Conservation (phyloP, 2,113 vertebrate species). For the Astatoreochromis straeleni region DNA sequence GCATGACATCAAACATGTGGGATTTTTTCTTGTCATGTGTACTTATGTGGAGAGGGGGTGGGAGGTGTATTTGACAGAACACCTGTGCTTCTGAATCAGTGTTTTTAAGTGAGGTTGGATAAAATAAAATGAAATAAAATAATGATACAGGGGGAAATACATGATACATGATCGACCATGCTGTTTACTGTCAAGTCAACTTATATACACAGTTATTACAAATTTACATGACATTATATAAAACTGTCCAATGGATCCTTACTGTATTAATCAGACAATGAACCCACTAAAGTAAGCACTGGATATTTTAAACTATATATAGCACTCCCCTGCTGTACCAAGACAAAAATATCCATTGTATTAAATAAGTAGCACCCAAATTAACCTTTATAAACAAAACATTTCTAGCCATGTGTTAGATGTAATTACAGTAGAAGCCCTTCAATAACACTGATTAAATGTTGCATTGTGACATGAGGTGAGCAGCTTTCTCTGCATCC, state of each 20-base stretch:
- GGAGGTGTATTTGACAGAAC: background rate
- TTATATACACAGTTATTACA: background rate
- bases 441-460: background rate
- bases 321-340: background rate
- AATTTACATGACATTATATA: background rate
- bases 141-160: background rate
- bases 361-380: background rate
- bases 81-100: background rate
- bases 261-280: background rate
- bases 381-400: background rate
- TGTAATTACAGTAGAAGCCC: background rate
- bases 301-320: background rate
- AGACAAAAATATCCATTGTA: background rate
- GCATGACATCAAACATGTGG: background rate
- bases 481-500: background rate
- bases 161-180: background rate
- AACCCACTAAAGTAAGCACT: background rate
- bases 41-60: background rate
- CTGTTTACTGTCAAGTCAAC: background rate
- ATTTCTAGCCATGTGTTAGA: background rate
- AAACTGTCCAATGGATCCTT: background rate
- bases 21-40: rapidly evolving
- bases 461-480: background rate
- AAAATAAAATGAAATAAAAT: background rate
- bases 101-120: background rate